phyloP scores from a whole-genome alignment of 2,888 invertebrate species.

The Polydrusus tereticollis region DNA sequence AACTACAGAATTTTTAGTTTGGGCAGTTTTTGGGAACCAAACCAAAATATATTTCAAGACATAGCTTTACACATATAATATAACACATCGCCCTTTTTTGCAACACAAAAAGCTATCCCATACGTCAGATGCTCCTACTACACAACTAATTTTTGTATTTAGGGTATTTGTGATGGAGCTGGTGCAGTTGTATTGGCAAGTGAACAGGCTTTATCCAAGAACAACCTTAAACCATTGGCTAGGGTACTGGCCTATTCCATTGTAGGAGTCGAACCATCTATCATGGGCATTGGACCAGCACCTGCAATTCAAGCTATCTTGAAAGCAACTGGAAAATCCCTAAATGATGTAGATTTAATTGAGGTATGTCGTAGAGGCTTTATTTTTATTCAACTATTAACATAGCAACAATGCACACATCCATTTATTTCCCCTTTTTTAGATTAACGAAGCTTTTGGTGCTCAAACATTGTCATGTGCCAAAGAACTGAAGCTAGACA shows the following conservation, averaged over 20 bases:
- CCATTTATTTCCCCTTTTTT: conserved; percentile 17
- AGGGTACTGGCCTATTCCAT: conserved; percentile 92
- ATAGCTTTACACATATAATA: too few relatives aligned
- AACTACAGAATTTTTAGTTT: too few relatives aligned
- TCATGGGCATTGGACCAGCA: conserved; percentile 98
- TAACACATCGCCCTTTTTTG: too few relatives aligned
- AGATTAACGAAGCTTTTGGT: conserved; percentile 99
- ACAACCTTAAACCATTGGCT: conserved; percentile 89
- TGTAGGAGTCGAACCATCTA: conserved; percentile 95
- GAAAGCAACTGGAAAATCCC: conserved; percentile 80
- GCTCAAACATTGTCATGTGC: conserved; percentile 94
- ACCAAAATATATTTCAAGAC: too few relatives aligned
- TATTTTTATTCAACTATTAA: conserved; percentile 1
- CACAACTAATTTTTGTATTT: conserved; percentile 53
- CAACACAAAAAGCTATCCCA: too few relatives aligned
- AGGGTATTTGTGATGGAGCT: conserved; percentile 99
- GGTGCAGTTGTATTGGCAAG: conserved; percentile 91
- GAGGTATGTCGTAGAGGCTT: conserved; percentile 75
- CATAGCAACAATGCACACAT: too few relatives aligned
- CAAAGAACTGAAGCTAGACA: conserved; percentile 88
- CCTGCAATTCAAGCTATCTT: conserved; percentile 92
- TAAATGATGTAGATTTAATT: conserved; percentile 92
- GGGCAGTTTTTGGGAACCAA: too few relatives aligned
- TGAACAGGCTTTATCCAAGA: conserved; percentile 87
- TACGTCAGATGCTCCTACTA: too few relatives aligned